These are phyloP conservation scores for Clitarchus hookeri DNA, from an alignment of 2,888 invertebrate genomes.

Conservation along the genomic window DNA sequence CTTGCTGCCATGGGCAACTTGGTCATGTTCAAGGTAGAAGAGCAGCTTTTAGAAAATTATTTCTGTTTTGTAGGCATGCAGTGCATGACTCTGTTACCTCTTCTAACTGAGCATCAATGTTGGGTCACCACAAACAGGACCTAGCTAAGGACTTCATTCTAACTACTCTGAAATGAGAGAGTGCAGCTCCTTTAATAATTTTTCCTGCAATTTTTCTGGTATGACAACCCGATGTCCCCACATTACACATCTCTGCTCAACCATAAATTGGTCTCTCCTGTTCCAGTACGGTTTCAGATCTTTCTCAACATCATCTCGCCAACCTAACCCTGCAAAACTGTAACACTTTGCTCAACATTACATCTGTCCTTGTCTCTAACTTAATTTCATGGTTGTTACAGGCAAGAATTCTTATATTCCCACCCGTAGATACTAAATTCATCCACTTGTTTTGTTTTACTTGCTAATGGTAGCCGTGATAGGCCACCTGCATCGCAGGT, in stretches of 20 bases:
- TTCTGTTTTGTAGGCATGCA: neutral
- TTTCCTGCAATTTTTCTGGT: neutral
- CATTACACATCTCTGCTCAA: neutral
- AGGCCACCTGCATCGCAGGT: conserved; percentile 38
- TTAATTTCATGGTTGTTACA: neutral
- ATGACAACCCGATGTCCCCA: neutral
- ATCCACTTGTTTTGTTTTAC: neutral
- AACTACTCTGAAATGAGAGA: neutral
- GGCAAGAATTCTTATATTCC: neutral
- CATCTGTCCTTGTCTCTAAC: too few species aligned
- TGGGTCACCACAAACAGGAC: neutral
- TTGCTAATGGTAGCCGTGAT: neutral
- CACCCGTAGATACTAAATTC: neutral
- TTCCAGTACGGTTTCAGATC: too few species aligned
- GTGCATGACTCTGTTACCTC: neutral
- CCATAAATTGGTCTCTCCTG: neutral
- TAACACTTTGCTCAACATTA: neutral
- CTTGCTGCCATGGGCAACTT: neutral
- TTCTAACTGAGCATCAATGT: neutral
- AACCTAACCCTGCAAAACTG: neutral
- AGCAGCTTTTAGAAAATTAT: neutral
- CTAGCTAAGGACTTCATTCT: neutral
- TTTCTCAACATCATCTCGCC: neutral
- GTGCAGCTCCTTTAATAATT: neutral
- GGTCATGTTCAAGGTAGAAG: neutral